phyloP scores from a whole-genome alignment of 1,140 invertebrate genomes.

The Bursaphelenchus mucronatus region DNA sequence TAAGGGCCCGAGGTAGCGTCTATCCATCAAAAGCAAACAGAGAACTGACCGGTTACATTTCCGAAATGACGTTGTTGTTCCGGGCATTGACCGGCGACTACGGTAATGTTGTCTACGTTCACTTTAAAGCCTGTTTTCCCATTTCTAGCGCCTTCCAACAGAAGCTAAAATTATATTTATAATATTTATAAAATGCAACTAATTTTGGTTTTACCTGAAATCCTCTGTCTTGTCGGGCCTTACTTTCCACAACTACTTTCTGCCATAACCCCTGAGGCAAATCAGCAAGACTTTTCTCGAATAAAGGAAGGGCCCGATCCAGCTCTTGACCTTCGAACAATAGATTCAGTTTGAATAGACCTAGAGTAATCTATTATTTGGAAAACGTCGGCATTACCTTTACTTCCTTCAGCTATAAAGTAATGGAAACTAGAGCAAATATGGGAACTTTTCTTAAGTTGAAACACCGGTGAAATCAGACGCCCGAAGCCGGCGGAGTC shows the following conservation, averaged over 20 bases:
- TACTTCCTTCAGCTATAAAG: constrained; percentile 22
- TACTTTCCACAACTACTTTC: constrained; percentile 16
- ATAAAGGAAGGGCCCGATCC: constrained; percentile 29
- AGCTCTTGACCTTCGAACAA: constrained; percentile 27
- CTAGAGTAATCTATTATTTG: constrained; percentile 11
- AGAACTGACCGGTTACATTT: constrained; percentile 23
- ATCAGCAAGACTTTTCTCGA: constrained; percentile 18
- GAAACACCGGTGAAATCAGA: constrained; percentile 38
- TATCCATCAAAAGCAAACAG: background rate
- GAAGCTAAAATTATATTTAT: constrained; percentile 22
- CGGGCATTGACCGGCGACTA: constrained; percentile 22
- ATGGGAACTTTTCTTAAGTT: constrained; percentile 23
- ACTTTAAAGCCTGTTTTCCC: constrained; percentile 22
- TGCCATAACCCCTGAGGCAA: constrained; percentile 21
- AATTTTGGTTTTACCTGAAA: too few relatives aligned
- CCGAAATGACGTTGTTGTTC: constrained; percentile 23
- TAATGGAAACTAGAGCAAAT: constrained; percentile 33
- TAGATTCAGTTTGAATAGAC: constrained; percentile 29
- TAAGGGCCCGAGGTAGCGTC: too few relatives aligned
- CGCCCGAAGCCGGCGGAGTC: constrained; percentile 23
- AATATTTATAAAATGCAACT: too few relatives aligned
- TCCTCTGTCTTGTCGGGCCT: background rate
- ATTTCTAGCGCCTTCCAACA: constrained; percentile 25
- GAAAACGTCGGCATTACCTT: constrained; percentile 21
- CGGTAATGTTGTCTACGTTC: constrained; percentile 22